Evolutionary conservation across 1,140 invertebrate species (phyloP), one percentile per base, ranked within the genome.

Genomic region (Pseudobourletiella spinata): DNA sequence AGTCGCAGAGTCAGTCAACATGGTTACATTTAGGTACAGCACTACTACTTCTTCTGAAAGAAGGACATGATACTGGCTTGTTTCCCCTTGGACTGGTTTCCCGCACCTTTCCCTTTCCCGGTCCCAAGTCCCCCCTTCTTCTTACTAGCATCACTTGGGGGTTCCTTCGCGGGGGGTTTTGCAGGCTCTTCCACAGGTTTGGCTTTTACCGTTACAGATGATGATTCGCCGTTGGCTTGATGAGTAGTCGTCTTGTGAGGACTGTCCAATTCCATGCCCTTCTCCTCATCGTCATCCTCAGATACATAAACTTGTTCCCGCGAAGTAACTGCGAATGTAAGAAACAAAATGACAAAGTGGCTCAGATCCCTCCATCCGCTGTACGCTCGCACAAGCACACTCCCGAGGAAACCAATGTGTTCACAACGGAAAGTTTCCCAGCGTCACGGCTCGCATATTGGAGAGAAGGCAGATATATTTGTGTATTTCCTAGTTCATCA

Each of bases 51-150:
- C 43, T 66, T 67, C 29, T 59, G 30, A 58, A 70, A 70, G 30
- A 70, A 70, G 3, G 59, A 63, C 35, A 59, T 66, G 15, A 70
- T 28, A 1, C 63, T 57, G 2, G 66, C 42, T 48, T 70, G 68
- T 46, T 70, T 70, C 1, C 57, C 51, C 56, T 68, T 64, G 6
- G 24, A 54, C 11, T 56, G 35, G 15, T 24, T 59, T 4, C 29
- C 30, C 24, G 26, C 46, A 50, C 20, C 24, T 48, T 57, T 22
- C 22, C 54, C 30, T 18, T 58, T 59, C 44, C n/a, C 22, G 14
- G 20, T 46, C 18, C 29, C 46, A 1, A 25, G 30, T 2, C 18
- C 39, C 15, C 29, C 22, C 22, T 3, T 3, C 50, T 64, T 60
- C n/a, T n/a, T n/a, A n/a, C n/a, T n/a, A n/a, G n/a, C 42, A 50